Evolutionary conservation across 1,140 invertebrate species (phyloP), one percentile per base, ranked within the genome.

Genomic region (Trigoniulus corallinus): DNA sequence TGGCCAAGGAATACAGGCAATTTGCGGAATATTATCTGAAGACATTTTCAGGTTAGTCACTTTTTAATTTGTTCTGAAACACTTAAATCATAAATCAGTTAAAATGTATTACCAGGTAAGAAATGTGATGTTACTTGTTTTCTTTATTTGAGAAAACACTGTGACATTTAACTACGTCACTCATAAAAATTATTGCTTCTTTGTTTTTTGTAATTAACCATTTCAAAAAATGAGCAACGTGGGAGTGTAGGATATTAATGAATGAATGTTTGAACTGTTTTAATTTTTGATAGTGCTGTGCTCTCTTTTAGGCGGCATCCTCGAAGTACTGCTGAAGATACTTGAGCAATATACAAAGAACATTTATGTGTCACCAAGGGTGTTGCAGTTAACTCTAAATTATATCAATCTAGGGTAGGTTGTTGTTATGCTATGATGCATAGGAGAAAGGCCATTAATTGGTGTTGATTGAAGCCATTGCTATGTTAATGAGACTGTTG

Each of bases 11-110:
- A 61, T 98, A 98, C 67, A 78, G 79, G 55, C 78, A 88, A 56
- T 98, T 98, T 72, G 78, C 94, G 1, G 80, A 84, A 60, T 97
- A 88, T 84, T 98, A 96, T 68, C 71, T 98, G 20, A 84, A 86
- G 58, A 89, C 86, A 2, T 98, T 95, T 67, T 89, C 91, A 54
- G 60, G 64, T 66, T 51, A 52, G 49, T 54, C 48, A n/a, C 7
- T 34, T 7, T 7, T 15, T 34, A 24, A 46, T 2, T 20, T n/a
- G 37, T 1, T 45, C 13, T 47, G 43, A 18, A 7, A 13, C n/a
- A 1, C n/a, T 39, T 39, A 12, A 12, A 12, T 39, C 10, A 39
- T n/a, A 39, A 39, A 39, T 12, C 10, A 39, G n/a, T 44, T 12
- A 44, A 7, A 13, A 44, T 10, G 21, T n/a, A n/a, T n/a, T n/a